Conservation (phyloP, 1,140 invertebrate species). For the Atta texana region DNA sequence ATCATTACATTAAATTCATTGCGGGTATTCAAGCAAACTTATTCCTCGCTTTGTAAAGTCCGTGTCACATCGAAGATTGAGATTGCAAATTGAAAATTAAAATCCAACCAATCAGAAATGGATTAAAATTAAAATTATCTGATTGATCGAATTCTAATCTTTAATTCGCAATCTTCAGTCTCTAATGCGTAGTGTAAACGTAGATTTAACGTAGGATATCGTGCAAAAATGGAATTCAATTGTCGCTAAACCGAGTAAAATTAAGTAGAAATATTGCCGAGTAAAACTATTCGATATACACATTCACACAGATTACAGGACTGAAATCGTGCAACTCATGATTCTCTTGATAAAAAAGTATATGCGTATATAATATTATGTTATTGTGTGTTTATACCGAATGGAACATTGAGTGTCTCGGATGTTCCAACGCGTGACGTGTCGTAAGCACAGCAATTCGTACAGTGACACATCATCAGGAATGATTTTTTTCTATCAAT, state of each 20-base stretch:
- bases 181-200: no score
- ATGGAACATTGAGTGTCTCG: constrained; percentile 4
- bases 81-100: no score
- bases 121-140: no score
- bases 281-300: background rate
- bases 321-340: constrained; percentile 28
- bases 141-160: no score
- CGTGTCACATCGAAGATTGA: no score
- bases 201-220: background rate
- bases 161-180: no score
- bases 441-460: no score
- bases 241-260: background rate
- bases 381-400: constrained; percentile 11
- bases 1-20: background rate
- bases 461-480: background rate
- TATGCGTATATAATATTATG: background rate
- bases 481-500: constrained; percentile 7
- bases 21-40: background rate
- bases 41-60: background rate
- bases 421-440: background rate
- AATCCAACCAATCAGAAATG: no score
- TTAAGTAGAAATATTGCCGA: constrained; percentile 15
- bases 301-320: constrained; percentile 23
- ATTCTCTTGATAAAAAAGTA: constrained; percentile 19
- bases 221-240: background rate